phyloP scores from a whole-genome alignment of 2,888 invertebrate species.

The Epiblema foenella region DNA sequence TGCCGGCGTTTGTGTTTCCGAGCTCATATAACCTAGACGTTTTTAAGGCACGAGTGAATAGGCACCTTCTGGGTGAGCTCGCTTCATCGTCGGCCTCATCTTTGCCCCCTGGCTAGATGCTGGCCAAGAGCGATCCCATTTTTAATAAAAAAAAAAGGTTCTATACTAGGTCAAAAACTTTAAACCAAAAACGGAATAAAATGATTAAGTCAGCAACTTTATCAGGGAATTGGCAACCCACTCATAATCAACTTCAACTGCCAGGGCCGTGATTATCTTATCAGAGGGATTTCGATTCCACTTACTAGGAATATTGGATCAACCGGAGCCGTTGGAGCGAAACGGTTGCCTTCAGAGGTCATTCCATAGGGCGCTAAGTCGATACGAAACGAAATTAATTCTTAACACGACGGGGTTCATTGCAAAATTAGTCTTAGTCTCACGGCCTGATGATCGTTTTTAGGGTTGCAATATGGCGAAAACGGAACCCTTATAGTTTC shows the following conservation, averaged over 20 bases:
- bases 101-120: too few relatives aligned
- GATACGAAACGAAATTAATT: background rate
- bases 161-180: too few relatives aligned
- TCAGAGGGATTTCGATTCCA: constrained; percentile 44
- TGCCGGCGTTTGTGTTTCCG: too few relatives aligned
- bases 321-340: background rate
- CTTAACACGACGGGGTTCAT: background rate
- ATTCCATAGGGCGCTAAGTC: background rate
- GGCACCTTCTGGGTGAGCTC: too few relatives aligned
- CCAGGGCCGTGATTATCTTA: constrained; percentile 51
- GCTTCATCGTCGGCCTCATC: too few relatives aligned
- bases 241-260: constrained; percentile 50
- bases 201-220: constrained; percentile 37
- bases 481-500: too few relatives aligned
- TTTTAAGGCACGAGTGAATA: too few relatives aligned
- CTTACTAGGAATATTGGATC: constrained; percentile 41
- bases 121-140: too few relatives aligned
- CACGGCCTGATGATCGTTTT: background rate
- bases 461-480: background rate
- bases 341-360: constrained; percentile 2
- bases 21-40: too few relatives aligned
- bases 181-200: constrained; percentile 25
- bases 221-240: constrained; percentile 33
- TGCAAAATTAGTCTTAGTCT: background rate
- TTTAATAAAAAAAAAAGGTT: too few relatives aligned